phyloP scores from a whole-genome alignment of 2,888 invertebrate species.

The Hydraecia micacea region DNA sequence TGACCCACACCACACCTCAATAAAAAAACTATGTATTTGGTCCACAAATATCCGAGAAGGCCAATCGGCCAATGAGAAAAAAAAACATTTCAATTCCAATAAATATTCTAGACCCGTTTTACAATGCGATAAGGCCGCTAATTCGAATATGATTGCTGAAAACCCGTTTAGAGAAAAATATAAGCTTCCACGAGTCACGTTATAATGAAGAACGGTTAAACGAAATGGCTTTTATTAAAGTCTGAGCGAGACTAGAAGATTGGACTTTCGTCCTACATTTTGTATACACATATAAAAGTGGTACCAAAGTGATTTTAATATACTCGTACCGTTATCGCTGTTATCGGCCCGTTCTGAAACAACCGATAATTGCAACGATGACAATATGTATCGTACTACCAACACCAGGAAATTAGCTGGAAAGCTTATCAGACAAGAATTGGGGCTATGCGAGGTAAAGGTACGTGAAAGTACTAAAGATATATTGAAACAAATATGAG shows the following conservation, averaged over 20 bases:
- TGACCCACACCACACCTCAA: background rate
- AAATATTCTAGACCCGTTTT: slow-evolving; percentile 39
- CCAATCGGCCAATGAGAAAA: background rate
- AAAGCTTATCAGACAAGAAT: slow-evolving; percentile 37
- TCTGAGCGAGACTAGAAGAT: slow-evolving; percentile 18
- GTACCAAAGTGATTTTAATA: slow-evolving; percentile 59
- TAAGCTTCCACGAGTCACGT: slow-evolving; percentile 38
- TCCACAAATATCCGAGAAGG: slow-evolving; percentile 10
- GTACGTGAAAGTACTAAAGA: slow-evolving; percentile 9
- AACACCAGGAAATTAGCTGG: slow-evolving; percentile 41
- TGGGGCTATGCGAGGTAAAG: slow-evolving; percentile 21
- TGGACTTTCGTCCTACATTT: slow-evolving; percentile 55
- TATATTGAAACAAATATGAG: background rate
- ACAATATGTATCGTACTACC: slow-evolving; percentile 38
- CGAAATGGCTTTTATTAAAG: slow-evolving; percentile 28
- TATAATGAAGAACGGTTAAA: slow-evolving; percentile 48
- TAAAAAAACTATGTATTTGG: slow-evolving; percentile 12
- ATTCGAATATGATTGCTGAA: slow-evolving; percentile 48
- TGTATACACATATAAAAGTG: slow-evolving; percentile 53
- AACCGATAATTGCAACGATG: slow-evolving; percentile 61
- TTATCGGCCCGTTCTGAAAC: slow-evolving; percentile 62
- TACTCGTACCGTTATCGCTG: slow-evolving; percentile 66
- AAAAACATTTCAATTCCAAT: background rate
- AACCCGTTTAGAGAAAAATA: slow-evolving; percentile 41
- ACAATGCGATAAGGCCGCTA: slow-evolving; percentile 28